Percentiles rank a stretch among this genome's conserved stretches.
These are phyloP conservation scores for Polyommatus iphigenia DNA, from an alignment of 2,888 invertebrate genomes.

Conservation along the genomic window DNA sequence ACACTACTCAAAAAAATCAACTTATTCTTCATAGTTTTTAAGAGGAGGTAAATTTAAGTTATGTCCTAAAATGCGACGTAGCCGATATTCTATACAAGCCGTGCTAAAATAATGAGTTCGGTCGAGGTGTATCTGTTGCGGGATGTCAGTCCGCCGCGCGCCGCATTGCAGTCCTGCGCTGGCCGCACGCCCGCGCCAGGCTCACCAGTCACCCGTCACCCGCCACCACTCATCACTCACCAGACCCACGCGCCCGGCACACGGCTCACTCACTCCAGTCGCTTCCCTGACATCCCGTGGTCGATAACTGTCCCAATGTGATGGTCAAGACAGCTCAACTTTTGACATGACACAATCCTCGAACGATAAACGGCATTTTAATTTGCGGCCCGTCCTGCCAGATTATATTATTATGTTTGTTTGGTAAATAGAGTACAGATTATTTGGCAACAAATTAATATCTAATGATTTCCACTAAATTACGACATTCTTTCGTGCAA, in stretches of 20 bases:
- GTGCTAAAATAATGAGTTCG: background rate
- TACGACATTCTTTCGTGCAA: background rate
- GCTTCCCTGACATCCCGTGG: background rate
- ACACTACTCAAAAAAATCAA: too few species aligned
- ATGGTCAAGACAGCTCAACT: background rate
- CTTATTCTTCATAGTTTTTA: too few species aligned
- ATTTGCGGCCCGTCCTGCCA: background rate
- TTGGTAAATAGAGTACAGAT: background rate
- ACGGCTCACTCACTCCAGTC: background rate
- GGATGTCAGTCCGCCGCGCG: background rate
- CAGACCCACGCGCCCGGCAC: background rate
- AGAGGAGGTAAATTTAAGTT: background rate
- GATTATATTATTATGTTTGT: background rate
- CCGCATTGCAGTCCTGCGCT: slow-evolving; percentile 22
- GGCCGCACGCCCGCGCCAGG: slow-evolving; percentile 6
- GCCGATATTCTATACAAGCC: background rate
- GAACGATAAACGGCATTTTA: background rate
- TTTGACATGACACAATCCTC: background rate
- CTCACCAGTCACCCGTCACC: background rate
- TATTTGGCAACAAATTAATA: background rate
- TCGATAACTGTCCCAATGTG: background rate
- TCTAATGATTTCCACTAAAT: background rate
- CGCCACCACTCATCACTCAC: background rate
- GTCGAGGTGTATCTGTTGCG: background rate
- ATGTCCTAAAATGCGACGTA: background rate